Base-by-base conservation (phyloP, 2,888 invertebrate genomes). In the Melieria picta region DNA sequence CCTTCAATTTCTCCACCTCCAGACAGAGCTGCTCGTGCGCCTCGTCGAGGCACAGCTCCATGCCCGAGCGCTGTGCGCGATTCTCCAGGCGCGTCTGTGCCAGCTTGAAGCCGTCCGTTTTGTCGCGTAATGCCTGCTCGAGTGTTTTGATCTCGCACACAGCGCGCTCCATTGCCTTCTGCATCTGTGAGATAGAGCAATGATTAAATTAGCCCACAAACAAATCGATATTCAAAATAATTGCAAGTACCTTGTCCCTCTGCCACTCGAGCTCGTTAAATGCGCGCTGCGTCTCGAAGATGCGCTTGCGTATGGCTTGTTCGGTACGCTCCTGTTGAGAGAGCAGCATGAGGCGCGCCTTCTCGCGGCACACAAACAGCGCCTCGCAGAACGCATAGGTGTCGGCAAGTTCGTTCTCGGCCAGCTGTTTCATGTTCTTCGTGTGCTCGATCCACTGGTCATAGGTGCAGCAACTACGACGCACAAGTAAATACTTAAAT, bases 261-360 rank as follows among this genome's bases (percentile, higher is more conserved):
- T 97, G 96, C 96, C 96, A 97, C 77, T 94, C 92, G 45, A 97
- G 89, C 83, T 97, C 96, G 81, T 95, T 95, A 74, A 93, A 90
- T 0, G 94, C 93, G 74, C 93, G 90, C 81, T 94, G 93, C 4
- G 94, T 94, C 81, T 97, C 95, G 82, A 96, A 96, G 73, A 96
- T 93, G 75, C 97, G 90, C 83, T 95, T 93, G 11, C 97, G 90
- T 79, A 96, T 88, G 76, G 93, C 92, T 81, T 94, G 96, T 84
- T 97, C 94, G 0, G 95, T 94, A 57, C 92, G 91, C 77, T 95
- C 94, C 78, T 93, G 91, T 86, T 97, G 96, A 0, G 94, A 92
- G 61, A 90, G 89, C 76, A 96, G 88, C 74, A 95, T 93, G 79
- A 95, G 95, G 66, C 91, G 90, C 0, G 94, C 93, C 72, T 93